phyloP scores from a whole-genome alignment of 2,888 invertebrate species.

The Amphipyra tragopoginis region DNA sequence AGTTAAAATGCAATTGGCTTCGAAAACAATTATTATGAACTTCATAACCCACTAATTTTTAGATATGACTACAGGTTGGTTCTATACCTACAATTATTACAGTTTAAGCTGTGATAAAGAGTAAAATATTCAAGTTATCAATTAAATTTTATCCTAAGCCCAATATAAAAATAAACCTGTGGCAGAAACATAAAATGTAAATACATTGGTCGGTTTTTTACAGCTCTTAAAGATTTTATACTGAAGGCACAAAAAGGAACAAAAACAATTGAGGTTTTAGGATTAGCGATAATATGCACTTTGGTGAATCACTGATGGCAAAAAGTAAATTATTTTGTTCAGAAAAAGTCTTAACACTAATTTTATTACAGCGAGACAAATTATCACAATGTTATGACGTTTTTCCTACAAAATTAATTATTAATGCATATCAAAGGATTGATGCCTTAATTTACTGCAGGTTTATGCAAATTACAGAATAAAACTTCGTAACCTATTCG shows the following conservation, averaged over 20 bases:
- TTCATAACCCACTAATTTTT: slow-evolving; percentile 5
- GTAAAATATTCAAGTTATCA: not conserved
- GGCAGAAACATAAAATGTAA: slow-evolving; percentile 21
- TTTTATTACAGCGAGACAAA: slow-evolving; percentile 31
- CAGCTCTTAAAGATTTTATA: slow-evolving; percentile 32
- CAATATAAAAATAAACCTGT: slow-evolving; percentile 7
- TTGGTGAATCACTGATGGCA: slow-evolving; percentile 49
- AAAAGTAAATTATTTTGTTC: slow-evolving; percentile 39
- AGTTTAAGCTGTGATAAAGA: no score
- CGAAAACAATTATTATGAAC: not conserved
- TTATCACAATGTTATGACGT: slow-evolving; percentile 31
- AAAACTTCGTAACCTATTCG: not conserved
- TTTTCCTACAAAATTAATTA: slow-evolving; percentile 25
- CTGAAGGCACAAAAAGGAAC: slow-evolving; percentile 31
- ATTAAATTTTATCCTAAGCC: not conserved
- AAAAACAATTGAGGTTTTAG: slow-evolving; percentile 47
- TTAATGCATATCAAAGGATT: not conserved
- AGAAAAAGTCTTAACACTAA: slow-evolving; percentile 19
- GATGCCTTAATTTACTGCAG: not conserved
- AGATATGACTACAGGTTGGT: no score
- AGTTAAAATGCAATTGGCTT: slow-evolving; percentile 8
- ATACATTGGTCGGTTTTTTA: slow-evolving; percentile 35
- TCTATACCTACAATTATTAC: no score
- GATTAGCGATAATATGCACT: slow-evolving; percentile 58
- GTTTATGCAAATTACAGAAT: not conserved